These are phyloP conservation scores for Drosophila arawakana DNA, from an alignment of 1,140 invertebrate genomes.

Conservation along the genomic window DNA sequence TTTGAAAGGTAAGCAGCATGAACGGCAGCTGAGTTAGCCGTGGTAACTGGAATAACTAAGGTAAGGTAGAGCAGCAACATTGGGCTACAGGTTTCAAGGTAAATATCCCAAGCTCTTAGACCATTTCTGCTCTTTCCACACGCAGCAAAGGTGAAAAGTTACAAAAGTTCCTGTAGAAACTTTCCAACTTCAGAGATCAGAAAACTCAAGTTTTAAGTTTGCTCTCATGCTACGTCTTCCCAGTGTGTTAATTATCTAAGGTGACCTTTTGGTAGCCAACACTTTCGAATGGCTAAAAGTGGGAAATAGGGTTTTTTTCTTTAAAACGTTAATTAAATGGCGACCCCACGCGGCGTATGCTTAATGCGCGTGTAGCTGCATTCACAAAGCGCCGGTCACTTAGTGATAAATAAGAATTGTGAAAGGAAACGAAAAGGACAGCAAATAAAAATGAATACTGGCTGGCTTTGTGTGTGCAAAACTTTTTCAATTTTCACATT, in stretches of 20 bases:
- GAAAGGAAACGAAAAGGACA: not conserved
- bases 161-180: conserved; percentile 8
- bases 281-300: conserved; percentile 5
- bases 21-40: conserved; percentile 29
- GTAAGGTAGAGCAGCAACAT: conserved; percentile 2
- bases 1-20: not conserved
- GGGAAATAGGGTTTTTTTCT: not conserved
- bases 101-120: conserved; percentile 50
- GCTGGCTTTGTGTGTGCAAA: conserved; percentile 20
- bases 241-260: not conserved
- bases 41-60: conserved; percentile 26
- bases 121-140: not conserved
- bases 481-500: conserved; percentile 47
- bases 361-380: conserved; percentile 17
- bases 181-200: conserved; percentile 20
- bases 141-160: conserved; percentile 34
- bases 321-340: conserved; percentile 40
- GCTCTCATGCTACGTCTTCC: not conserved
- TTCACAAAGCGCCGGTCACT: conserved; percentile 11
- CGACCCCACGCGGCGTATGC: conserved; percentile 38
- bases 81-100: conserved; percentile 13
- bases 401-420: not conserved
- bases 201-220: conserved; percentile 27
- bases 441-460: not conserved
- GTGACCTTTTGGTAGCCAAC: conserved; percentile 7